Evolutionary conservation across 2,797 vertebrate genomes (phyloP), one percentile per base, ranked within the genome.

Genomic region (Simalia tracyae): DNA sequence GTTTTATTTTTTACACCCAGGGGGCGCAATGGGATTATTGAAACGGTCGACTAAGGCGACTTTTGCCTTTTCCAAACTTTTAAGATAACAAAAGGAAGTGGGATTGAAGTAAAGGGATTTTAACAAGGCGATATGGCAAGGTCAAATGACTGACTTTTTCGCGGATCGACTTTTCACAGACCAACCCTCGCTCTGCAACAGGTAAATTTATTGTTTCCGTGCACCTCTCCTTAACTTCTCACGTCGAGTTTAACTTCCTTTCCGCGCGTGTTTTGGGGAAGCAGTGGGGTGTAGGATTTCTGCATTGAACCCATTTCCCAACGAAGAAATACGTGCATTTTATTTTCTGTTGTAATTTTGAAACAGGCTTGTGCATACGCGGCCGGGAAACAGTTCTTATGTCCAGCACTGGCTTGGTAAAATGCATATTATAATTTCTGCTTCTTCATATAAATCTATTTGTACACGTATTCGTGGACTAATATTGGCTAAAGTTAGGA

Each of bases 21-120:
- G 96, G 95, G 96, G 96, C 95, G 96, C 96, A 91, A 91, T 94
- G 94, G 96, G 90, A 96, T 95, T 89, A 93, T 8, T 81, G 15
- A 89, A 89, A 54, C 1, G 8, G 0, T 4, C 2, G 22, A 0
- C 36, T 15, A 19, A 24, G 6, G 68, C 24, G 54, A 61, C 9
- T 42, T 28, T 12, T 22, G 84, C 60, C 17, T 7, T 8, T 36
- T 24, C 46, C 22, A 24, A 59, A 15, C n/a, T 36, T 59, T 88
- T 28, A 66, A 87, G 19, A 28, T n/a, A 63, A 31, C 46, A 14
- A 59, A 93, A 31, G n/a, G 17, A 50, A 66, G 46, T 3, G 84
- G 66, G 60, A 87, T 61, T 46, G 50, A 84, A 68, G 90, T 22
- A 36, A 15, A 42, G 50, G 36, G 57, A 26, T 89, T 89, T 89